These are phyloP conservation scores for Phortica okadai DNA, from an alignment of 2,888 invertebrate species.

Conservation along the genomic window DNA sequence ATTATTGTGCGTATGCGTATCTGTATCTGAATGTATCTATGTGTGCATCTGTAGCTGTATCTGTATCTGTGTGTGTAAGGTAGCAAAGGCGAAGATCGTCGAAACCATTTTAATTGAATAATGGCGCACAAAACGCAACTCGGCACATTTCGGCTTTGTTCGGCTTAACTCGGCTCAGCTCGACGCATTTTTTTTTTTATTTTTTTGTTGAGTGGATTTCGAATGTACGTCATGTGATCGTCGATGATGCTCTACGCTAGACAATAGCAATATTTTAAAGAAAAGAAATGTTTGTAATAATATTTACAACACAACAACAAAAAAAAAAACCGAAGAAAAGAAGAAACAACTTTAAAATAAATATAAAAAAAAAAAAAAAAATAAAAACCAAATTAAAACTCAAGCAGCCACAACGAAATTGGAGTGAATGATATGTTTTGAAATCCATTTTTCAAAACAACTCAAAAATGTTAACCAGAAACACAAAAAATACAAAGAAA, in stretches of 20 bases:
- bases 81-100: too few relatives aligned
- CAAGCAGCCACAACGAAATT: background rate
- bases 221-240: background rate
- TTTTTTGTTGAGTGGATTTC: background rate
- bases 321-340: background rate
- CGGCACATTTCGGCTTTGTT: background rate
- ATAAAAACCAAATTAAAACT: background rate
- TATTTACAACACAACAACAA: background rate
- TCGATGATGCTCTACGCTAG: background rate
- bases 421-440: background rate
- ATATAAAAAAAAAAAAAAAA: constrained; percentile 4
- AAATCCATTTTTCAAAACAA: too few relatives aligned
- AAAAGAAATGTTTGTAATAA: background rate
- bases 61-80: background rate
- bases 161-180: background rate
- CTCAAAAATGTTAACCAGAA: too few relatives aligned
- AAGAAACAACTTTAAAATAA: background rate
- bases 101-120: too few relatives aligned
- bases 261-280: background rate
- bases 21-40: background rate
- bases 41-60: background rate
- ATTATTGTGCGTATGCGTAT: background rate
- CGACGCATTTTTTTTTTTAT: background rate
- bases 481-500: background rate
- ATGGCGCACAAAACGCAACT: too few relatives aligned